Evolutionary conservation across 2,797 vertebrate genomes (phyloP).

Genomic region (Adrianichthys oophorus): DNA sequence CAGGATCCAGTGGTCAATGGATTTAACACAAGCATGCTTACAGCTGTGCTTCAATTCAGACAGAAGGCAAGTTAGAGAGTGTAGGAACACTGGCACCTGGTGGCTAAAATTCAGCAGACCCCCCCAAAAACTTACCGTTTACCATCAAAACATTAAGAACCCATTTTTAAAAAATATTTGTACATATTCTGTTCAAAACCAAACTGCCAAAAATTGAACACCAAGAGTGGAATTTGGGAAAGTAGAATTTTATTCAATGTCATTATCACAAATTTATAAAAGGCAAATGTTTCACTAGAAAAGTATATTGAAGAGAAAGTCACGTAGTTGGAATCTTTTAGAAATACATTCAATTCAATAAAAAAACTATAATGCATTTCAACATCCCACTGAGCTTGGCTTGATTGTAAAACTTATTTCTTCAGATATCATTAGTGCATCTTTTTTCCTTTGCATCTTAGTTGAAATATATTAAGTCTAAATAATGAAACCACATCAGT

Average conservation of each 20-base stretch:
- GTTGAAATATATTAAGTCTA: slow-evolving; percentile 33
- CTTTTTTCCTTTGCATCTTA: slow-evolving; percentile 30
- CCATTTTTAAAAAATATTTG: neutral
- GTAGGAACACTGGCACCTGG: slow-evolving; percentile 39
- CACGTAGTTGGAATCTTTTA: slow-evolving; percentile 61
- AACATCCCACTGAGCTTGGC: slow-evolving; percentile 43
- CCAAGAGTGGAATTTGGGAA: slow-evolving; percentile 52
- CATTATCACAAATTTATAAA: slow-evolving; percentile 77
- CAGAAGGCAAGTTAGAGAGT: neutral
- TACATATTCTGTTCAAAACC: neutral
- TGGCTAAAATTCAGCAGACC: slow-evolving; percentile 16
- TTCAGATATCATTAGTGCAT: slow-evolving; percentile 55
- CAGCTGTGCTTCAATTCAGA: slow-evolving; percentile 53
- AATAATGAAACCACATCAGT: slow-evolving; percentile 19
- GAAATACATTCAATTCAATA: slow-evolving; percentile 78
- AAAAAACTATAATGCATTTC: slow-evolving; percentile 64
- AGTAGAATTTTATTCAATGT: slow-evolving; percentile 76
- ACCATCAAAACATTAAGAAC: neutral
- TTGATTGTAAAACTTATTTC: slow-evolving; percentile 43
- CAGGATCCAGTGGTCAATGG: slow-evolving; percentile 53
- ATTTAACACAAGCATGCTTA: slow-evolving; percentile 60
- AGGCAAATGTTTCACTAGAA: slow-evolving; percentile 66
- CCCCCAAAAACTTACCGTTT: neutral
- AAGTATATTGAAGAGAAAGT: slow-evolving; percentile 61
- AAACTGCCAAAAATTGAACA: neutral